phyloP scores from a whole-genome alignment of 1,140 invertebrate genomes.

The Drusus annulatus region DNA sequence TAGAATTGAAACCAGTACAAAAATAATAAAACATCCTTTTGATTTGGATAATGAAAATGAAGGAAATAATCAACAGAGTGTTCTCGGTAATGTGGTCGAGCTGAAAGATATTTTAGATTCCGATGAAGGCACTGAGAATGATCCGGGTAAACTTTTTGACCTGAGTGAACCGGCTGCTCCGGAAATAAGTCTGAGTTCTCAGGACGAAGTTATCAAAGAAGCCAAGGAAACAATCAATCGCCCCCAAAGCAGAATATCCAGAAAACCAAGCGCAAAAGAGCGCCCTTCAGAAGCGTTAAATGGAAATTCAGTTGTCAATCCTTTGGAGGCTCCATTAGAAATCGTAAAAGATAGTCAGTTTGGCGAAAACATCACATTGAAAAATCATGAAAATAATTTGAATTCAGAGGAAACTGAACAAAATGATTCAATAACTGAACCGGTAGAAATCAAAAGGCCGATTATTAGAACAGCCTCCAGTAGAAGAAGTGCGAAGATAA shows the following conservation, averaged over 20 bases:
- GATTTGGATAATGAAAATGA: conserved; percentile 11
- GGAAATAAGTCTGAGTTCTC: neutral
- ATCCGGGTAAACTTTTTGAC: conserved; percentile 3
- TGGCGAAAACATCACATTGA: conserved; percentile 18
- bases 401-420: conserved; percentile 13
- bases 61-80: neutral
- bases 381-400: conserved; percentile 11
- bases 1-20: neutral
- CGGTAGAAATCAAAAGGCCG: conserved; percentile 15
- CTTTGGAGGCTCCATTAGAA: neutral
- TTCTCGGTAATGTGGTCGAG: conserved; percentile 13
- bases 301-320: neutral
- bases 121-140: conserved; percentile 23
- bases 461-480: conserved; percentile 45
- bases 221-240: neutral
- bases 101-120: conserved; percentile 36
- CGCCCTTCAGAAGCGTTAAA: neutral
- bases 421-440: conserved; percentile 12
- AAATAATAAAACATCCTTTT: neutral
- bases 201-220: conserved; percentile 1
- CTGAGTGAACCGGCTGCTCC: neutral
- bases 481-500: conserved; percentile 41
- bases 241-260: conserved; percentile 20
- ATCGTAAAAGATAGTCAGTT: neutral
- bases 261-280: conserved; percentile 1